Conservation (phyloP, 2,888 invertebrate genomes). For the Chrysolina americana region DNA sequence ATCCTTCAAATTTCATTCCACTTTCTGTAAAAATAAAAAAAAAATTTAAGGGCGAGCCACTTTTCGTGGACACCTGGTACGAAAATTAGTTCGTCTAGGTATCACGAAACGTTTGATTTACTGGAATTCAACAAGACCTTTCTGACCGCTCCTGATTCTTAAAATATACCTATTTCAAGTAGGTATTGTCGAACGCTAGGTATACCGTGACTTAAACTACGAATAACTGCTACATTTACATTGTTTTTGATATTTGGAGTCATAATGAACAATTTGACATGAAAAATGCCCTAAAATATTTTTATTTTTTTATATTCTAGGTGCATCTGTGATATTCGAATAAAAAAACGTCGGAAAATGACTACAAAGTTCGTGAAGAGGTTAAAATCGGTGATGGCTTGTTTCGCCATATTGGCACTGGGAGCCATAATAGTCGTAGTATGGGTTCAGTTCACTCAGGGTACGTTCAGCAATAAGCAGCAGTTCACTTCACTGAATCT, state of each 20-base stretch:
- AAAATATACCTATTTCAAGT: too few relatives aligned
- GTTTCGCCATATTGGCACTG: conserved; percentile 60
- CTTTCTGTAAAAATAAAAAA: too few relatives aligned
- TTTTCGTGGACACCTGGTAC: too few relatives aligned
- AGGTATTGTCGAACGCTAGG: too few relatives aligned
- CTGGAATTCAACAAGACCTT: too few relatives aligned
- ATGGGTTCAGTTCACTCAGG: conserved; percentile 65
- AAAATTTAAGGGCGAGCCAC: too few relatives aligned
- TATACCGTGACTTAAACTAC: neutral
- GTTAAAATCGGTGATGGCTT: conserved; percentile 57
- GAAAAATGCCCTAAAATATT: neutral
- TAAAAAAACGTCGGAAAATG: conserved; percentile 23
- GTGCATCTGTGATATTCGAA: conserved; percentile 17
- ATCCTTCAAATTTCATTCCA: too few relatives aligned
- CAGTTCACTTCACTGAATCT: conserved; percentile 37
- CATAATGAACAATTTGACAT: neutral
- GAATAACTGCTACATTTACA: neutral
- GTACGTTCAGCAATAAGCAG: conserved; percentile 54
- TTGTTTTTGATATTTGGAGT: neutral
- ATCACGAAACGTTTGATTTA: too few relatives aligned
- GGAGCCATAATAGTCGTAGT: conserved; percentile 63
- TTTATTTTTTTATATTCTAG: conserved; percentile 33
- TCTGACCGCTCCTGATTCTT: too few relatives aligned
- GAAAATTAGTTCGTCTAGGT: too few relatives aligned
- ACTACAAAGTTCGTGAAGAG: conserved; percentile 36